These are phyloP conservation scores for Acronicta aceris DNA, from an alignment of 2,888 invertebrate species.

Conservation along the genomic window DNA sequence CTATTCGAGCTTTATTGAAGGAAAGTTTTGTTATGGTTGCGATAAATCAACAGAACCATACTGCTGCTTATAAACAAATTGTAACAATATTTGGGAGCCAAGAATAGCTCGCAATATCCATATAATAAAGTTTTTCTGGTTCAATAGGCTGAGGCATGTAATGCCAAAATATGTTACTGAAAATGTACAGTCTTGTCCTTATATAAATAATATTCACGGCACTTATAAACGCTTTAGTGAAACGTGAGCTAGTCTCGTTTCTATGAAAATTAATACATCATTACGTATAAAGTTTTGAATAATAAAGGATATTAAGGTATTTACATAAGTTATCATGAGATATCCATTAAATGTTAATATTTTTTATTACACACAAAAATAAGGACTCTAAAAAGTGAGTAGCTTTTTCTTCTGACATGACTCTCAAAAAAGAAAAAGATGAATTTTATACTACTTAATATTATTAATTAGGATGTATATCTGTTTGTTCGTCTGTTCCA, in stretches of 20 bases:
- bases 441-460: no score
- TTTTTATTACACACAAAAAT: no score
- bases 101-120: conserved; percentile 16
- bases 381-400: no score
- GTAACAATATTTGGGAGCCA: conserved; percentile 24
- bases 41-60: conserved; percentile 44
- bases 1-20: conserved; percentile 45
- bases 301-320: no score
- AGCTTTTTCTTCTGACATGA: no score
- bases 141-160: conserved; percentile 1
- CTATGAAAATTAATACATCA: not conserved
- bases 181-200: conserved; percentile 9
- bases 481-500: no score
- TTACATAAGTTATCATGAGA: no score
- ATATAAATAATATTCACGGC: conserved; percentile 11
- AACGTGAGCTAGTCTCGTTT: not conserved
- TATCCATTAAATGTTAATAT: no score
- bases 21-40: conserved; percentile 43
- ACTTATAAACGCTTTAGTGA: conserved; percentile 3
- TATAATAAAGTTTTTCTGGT: conserved; percentile 18
- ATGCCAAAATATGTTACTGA: conserved; percentile 11
- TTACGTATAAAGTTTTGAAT: not conserved
- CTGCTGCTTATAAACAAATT: conserved; percentile 1
- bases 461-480: no score
- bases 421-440: no score